Conservation (phyloP, 2,888 invertebrate genomes). For the Phanerotoma sp. region DNA sequence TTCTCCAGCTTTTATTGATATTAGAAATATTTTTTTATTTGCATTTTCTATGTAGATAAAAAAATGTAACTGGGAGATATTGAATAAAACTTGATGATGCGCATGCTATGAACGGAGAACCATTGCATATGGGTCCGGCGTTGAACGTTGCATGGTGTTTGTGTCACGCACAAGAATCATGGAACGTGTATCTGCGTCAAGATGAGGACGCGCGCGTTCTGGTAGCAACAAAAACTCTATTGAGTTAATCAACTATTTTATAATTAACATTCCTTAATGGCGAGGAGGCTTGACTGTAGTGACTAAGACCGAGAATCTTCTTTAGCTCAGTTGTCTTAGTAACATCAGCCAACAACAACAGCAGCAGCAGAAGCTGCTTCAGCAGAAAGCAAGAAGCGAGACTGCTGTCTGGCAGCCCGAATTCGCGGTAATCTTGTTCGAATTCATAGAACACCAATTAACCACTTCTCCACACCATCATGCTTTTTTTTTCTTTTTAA, state of each 20-base stretch:
- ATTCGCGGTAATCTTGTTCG: constrained; percentile 53
- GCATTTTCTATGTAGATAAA: not conserved
- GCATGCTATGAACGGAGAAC: constrained; percentile 35
- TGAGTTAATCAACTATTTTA: constrained; percentile 59
- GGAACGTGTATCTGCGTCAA: constrained; percentile 35
- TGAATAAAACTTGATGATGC: not conserved
- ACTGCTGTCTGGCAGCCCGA: constrained; percentile 39
- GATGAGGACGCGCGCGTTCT: constrained; percentile 39
- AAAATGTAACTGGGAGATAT: not conserved
- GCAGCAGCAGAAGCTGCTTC: constrained; percentile 13
- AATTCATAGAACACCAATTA: constrained; percentile 58
- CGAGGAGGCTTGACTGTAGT: constrained; percentile 34
- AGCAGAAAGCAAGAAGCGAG: constrained; percentile 14
- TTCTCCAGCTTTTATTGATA: too few relatives aligned
- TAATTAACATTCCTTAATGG: constrained; percentile 57
- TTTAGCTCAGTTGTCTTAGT: constrained; percentile 3
- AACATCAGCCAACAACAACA: constrained; percentile 27
- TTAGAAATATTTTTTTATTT: not conserved
- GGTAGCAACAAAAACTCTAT: constrained; percentile 55
- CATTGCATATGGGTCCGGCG: constrained; percentile 30
- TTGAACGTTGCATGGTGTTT: constrained; percentile 15
- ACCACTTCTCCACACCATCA: constrained; percentile 43
- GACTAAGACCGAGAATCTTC: constrained; percentile 18
- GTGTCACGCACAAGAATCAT: constrained; percentile 26
- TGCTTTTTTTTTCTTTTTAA: constrained; percentile 15